Conservation (phyloP, 2,797 vertebrate genomes). For the Muscicapa comitata region DNA sequence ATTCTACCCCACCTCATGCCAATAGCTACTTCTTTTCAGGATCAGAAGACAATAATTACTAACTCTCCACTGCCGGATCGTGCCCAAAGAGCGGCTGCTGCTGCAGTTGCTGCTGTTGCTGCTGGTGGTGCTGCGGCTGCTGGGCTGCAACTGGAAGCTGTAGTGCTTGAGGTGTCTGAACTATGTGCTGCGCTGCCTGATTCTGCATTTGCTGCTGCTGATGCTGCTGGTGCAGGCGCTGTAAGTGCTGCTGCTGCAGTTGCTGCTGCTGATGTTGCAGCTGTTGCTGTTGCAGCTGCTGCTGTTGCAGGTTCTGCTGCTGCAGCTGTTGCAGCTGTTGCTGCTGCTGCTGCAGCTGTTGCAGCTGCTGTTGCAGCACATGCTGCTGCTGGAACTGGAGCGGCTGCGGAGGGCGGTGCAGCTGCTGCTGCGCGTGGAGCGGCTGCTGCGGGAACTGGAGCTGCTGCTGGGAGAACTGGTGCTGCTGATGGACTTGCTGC, state of each 20-base stretch:
- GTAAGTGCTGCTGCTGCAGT: constrained; percentile 79
- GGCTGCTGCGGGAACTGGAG: constrained; percentile 78
- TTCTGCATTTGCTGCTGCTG: constrained; percentile 80
- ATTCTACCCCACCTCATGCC: neutral
- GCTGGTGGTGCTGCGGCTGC: constrained; percentile 67
- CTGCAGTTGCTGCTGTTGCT: constrained; percentile 72
- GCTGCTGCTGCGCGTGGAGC: constrained; percentile 75
- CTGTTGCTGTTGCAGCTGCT: constrained; percentile 77
- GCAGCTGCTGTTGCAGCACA: constrained; percentile 80
- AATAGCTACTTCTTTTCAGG: neutral
- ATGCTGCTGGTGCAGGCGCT: constrained; percentile 76
- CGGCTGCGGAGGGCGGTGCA: constrained; percentile 75
- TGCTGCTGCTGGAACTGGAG: constrained; percentile 81
- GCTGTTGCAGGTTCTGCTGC: constrained; percentile 77
- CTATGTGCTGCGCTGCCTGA: constrained; percentile 69
- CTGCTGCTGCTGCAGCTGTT: constrained; percentile 80
- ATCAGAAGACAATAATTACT: constrained; percentile 66
- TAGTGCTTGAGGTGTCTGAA: constrained; percentile 72
- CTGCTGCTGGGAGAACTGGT: constrained; percentile 77
- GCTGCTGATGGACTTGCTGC: constrained; percentile 71
- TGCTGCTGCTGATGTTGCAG: constrained; percentile 71
- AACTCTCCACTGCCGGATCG: constrained; percentile 88
- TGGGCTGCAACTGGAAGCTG: constrained; percentile 72
- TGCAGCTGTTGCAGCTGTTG: constrained; percentile 80
- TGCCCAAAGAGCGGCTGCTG: constrained; percentile 88